Evolutionary conservation across 2,888 invertebrate genomes (phyloP).

Genomic region (Troilus luridus): DNA sequence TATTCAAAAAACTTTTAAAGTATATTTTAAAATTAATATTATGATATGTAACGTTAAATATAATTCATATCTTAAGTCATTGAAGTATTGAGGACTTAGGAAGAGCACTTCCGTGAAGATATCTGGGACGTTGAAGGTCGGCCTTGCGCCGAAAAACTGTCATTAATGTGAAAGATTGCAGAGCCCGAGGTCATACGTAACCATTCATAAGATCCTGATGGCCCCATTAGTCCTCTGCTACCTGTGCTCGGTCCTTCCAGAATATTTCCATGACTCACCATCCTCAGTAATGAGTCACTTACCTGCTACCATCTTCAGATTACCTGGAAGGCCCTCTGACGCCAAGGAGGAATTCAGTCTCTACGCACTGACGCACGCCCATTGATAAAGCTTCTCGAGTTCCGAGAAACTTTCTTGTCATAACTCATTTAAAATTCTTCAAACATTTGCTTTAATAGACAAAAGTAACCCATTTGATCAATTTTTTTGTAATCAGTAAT

Average conservation of each 20-base stretch:
- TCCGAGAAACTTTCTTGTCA: background rate
- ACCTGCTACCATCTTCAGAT: background rate
- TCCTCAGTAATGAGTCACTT: constrained; percentile 22
- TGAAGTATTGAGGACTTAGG: background rate
- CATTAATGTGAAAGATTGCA: background rate
- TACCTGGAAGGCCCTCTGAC: constrained; percentile 17
- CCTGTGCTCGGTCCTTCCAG: constrained; percentile 28
- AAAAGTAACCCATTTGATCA: background rate
- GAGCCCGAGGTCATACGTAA: background rate
- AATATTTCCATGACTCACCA: constrained; percentile 27
- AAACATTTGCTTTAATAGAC: background rate
- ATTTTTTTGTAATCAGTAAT: background rate
- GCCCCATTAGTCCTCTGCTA: constrained; percentile 2
- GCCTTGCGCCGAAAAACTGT: background rate
- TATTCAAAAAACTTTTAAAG: background rate
- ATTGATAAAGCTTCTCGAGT: background rate
- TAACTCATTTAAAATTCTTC: background rate
- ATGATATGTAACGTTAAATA: too few species aligned
- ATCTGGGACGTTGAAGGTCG: background rate
- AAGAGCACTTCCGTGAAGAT: background rate
- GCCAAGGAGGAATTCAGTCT: background rate
- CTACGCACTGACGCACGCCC: background rate
- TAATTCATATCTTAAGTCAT: too few species aligned
- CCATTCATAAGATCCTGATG: constrained; percentile 43
- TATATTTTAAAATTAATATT: too few species aligned